Conservation (phyloP, 1,140 invertebrate genomes). For the Drosophila ananassae region DNA sequence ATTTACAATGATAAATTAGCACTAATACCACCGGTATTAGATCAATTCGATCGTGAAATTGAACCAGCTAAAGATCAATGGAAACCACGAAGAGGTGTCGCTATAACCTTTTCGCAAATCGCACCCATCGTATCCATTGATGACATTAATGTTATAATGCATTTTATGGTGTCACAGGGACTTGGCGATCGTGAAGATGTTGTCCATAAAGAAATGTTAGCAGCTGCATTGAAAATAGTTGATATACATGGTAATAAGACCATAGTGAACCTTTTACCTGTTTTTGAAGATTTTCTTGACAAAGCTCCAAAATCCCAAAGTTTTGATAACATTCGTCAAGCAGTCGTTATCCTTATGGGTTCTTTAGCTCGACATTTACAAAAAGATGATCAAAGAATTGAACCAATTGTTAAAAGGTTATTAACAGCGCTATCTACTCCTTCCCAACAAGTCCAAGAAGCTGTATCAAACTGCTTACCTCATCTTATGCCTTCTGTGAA, state of each 20-base stretch:
- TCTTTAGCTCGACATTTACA: conserved; percentile 97
- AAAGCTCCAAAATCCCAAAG: conserved; percentile 95
- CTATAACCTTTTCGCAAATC: conserved; percentile 90
- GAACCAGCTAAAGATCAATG: conserved; percentile 93
- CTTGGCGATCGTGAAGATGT: conserved; percentile 93
- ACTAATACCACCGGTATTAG: conserved; percentile 93
- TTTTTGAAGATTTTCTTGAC: conserved; percentile 96
- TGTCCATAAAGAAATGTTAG: conserved; percentile 95
- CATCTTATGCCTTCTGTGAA: conserved; percentile 96
- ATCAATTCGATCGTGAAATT: conserved; percentile 95
- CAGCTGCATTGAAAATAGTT: conserved; percentile 95
- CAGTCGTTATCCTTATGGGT: conserved; percentile 98
- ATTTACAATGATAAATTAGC: conserved; percentile 91
- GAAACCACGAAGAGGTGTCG: conserved; percentile 94
- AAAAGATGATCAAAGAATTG: conserved; percentile 93
- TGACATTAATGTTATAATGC: conserved; percentile 89
- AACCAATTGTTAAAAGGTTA: conserved; percentile 96
- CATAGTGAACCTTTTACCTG: conserved; percentile 90
- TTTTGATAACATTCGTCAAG: conserved; percentile 96
- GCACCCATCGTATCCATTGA: conserved; percentile 87
- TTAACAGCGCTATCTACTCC: conserved; percentile 97
- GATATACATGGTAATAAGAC: conserved; percentile 95
- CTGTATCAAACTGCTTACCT: conserved; percentile 98
- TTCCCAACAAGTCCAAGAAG: conserved; percentile 98
- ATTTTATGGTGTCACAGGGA: conserved; percentile 94